Evolutionary conservation across 2,888 invertebrate genomes (phyloP), one percentile per base, ranked within the genome.

Genomic region (Mamestra brassicae): DNA sequence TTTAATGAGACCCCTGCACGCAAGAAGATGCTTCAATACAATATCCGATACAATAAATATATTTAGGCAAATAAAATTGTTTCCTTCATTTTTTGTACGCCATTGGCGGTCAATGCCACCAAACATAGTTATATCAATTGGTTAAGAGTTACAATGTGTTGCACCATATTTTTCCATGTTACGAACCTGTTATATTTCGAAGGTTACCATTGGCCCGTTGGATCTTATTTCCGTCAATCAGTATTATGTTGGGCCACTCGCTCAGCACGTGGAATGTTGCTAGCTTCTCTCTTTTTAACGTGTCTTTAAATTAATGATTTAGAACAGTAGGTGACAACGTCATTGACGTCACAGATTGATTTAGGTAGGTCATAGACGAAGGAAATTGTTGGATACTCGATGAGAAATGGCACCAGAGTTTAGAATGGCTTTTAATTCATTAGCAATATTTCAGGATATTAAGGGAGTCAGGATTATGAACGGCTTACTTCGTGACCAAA

Each of bases 121-220:
- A 54, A 17, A 11, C 36, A 50, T 55, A 60, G 10, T 75, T 67
- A 75, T 80, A 66, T 75, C 62, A 69, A 83, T 61, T 72, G 62
- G 57, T 72, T 60, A 3, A 15, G 1, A 62, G 67, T 64, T 79
- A 70, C 63, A 65, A 15, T 34, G 50, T 74, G 62, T 85, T 85
- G 67, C 85, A 80, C 74, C 75, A 85, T 78, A 84, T 84, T 85
- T 77, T 66, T 72, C 63, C 57, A 74, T 38, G 54, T 68, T 71
- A 71, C 62, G 60, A 85, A 73, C 78, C 76, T 60, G 80, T 80
- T 80, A 60, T 61, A 47, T 54, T 66, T 72, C 58, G 76, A 80
- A 84, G 81, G 78, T 64, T 83, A 65, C 66, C 64, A 65, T 68
- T 47, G 62, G 65, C 34, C 47, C 36, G 58, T 69, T 58, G 15